These are phyloP conservation scores for Meles meles DNA, from an alignment of 2,113 vertebrate species.

Conservation along the genomic window DNA sequence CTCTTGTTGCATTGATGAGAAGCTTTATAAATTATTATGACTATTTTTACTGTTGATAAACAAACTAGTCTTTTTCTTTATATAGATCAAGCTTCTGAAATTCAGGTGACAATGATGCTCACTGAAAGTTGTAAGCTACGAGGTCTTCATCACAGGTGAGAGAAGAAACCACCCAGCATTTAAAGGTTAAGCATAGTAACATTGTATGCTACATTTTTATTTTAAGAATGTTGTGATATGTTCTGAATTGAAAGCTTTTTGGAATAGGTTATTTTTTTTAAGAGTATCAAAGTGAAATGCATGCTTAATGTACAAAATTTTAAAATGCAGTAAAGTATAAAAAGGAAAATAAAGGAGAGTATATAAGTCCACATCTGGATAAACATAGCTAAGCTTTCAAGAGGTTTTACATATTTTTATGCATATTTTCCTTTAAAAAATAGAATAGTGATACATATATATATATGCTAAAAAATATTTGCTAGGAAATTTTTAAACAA, in stretches of 20 bases:
- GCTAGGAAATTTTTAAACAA: background rate
- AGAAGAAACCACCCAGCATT: background rate
- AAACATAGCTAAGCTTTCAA: background rate
- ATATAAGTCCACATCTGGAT: background rate
- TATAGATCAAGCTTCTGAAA: conserved; percentile 96
- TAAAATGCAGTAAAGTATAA: background rate
- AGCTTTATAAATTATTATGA: background rate
- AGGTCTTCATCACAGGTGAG: conserved; percentile 97
- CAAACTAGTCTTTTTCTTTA: conserved; percentile 36
- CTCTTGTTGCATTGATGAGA: background rate
- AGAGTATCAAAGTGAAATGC: conserved; percentile 37
- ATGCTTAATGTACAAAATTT: background rate
- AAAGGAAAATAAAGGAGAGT: background rate
- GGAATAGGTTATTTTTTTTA: background rate
- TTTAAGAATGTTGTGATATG: background rate
- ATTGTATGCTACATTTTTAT: background rate
- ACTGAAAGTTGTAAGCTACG: conserved; percentile 98
- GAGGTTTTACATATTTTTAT: background rate
- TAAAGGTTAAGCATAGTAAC: background rate
- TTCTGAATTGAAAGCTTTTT: conserved; percentile 27
- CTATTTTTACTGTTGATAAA: background rate
- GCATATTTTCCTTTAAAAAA: background rate
- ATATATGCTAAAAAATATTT: background rate
- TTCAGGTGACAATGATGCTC: conserved; percentile 99
- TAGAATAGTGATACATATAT: background rate